Evolutionary conservation across 2,113 vertebrate genomes (phyloP), one percentile per base, ranked within the genome.

Genomic region (Salminus brasiliensis): DNA sequence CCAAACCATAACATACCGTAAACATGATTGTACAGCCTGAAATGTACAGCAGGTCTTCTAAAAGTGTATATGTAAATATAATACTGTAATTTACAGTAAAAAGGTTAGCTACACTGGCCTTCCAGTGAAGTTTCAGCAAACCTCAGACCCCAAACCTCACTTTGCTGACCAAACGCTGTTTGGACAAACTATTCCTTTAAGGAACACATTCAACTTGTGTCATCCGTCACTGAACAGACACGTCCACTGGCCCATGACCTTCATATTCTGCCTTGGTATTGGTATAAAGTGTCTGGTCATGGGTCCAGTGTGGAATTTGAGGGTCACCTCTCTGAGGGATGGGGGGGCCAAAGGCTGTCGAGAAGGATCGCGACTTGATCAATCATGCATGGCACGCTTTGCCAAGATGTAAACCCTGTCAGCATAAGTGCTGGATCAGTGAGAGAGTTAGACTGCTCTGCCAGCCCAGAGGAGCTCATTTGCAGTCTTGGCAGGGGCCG

Each of bases 381-480:
- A 76, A 80, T 90, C 86, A 88, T 59, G 63, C 47, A 0, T 62
- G 29, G 65, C 25, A 27, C 34, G 65, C 73, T 84, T 39, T 36
- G 68, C 67, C 39, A 55, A 65, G 55, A 76, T 67, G 36, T 25
- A 74, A 72, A 45, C 75, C 60, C 53, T 69, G 80, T 79, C 84
- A 84, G 29, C 79, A 70, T 43, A 78, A 85, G 84, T 82, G 76
- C 85, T 85, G 86, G 81, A 87, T 81, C 84, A 70, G 81, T 72
- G 81, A 84, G 76, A 71, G 80, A 83, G 83, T 45, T 36, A 29
- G 52, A 68, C 82, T 60, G 18, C 47, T 79, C 66, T 82, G 72
- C 84, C 82, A 81, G 77, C 60, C 78, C 55, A 74, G 47, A 83
- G 79, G 80, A 84, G 60, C 72, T 86, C 85, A 83, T 32, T 72